These are phyloP conservation scores for Seriola rivoliana DNA, from an alignment of 2,113 vertebrate species.

Conservation along the genomic window DNA sequence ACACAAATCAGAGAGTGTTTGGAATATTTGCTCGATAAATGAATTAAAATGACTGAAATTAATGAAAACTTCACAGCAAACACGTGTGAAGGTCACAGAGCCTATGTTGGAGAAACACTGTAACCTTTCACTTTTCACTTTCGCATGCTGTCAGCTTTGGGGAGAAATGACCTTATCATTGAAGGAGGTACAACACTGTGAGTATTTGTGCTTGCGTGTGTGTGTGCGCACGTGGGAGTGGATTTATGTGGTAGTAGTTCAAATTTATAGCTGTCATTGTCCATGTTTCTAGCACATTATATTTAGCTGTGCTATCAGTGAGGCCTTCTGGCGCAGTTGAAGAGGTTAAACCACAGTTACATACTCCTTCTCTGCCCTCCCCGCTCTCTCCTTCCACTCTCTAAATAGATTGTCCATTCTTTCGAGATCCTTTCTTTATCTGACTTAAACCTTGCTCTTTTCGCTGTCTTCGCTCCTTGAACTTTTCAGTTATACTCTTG, in stretches of 20 bases:
- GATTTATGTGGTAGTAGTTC: slow-evolving; percentile 28
- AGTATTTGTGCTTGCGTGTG: slow-evolving; percentile 4
- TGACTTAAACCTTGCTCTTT: slow-evolving; percentile 37
- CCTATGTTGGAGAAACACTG: slow-evolving; percentile 12
- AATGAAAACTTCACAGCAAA: not conserved
- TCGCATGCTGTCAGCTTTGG: slow-evolving; percentile 34
- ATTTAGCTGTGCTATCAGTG: slow-evolving; percentile 76
- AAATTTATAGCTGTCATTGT: slow-evolving; percentile 67
- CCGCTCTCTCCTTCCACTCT: slow-evolving; percentile 21
- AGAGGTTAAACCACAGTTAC: slow-evolving; percentile 63
- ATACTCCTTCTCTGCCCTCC: slow-evolving; percentile 31
- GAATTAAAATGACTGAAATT: not conserved
- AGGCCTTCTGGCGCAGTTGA: slow-evolving; percentile 49
- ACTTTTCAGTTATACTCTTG: slow-evolving; percentile 12
- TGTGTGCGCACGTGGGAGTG: not conserved
- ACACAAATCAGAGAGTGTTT: not conserved
- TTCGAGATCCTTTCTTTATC: slow-evolving; percentile 36
- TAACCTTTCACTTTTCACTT: slow-evolving; percentile 22
- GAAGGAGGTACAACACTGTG: slow-evolving; percentile 3
- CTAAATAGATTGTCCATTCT: slow-evolving; percentile 36
- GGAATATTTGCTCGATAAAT: not conserved
- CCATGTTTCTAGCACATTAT: slow-evolving; percentile 63
- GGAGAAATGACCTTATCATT: slow-evolving; percentile 48
- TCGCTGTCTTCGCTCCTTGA: slow-evolving; percentile 1
- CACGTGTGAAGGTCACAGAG: slow-evolving; percentile 3